Evolutionary conservation across 1,140 invertebrate species (phyloP).

Genomic region (Rhagoletis zephyria): DNA sequence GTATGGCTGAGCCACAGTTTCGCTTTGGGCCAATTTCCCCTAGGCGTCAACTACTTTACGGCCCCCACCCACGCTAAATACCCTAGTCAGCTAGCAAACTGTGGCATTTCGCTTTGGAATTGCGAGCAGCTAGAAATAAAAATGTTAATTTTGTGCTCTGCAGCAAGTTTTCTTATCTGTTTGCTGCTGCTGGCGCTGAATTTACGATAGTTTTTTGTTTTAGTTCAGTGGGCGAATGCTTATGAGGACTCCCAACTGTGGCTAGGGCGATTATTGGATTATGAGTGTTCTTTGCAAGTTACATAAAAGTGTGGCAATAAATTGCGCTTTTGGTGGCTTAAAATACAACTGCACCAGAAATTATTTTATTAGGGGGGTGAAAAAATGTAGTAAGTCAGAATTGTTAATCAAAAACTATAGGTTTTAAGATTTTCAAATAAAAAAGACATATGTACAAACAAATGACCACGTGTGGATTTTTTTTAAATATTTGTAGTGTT

Average conservation of each 20-base stretch:
- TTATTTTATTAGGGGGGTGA: too few species aligned
- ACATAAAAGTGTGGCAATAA: conserved; percentile 26
- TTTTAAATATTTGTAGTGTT: too few species aligned
- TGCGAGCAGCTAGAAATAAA: background rate
- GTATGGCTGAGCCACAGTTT: background rate
- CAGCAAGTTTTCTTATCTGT: background rate
- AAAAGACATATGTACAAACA: too few species aligned
- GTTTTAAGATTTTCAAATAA: too few species aligned
- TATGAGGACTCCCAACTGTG: background rate
- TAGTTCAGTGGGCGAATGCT: background rate
- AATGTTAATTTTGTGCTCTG: background rate
- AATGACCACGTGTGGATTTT: too few species aligned
- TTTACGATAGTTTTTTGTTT: background rate
- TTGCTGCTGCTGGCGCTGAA: background rate
- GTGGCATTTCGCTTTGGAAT: too few species aligned
- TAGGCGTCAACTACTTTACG: conserved; percentile 1
- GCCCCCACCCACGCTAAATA: too few species aligned
- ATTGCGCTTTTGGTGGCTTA: background rate
- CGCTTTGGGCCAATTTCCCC: background rate
- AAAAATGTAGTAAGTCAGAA: too few species aligned
- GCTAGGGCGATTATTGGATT: conserved; percentile 13
- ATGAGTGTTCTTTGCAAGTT: conserved; percentile 6
- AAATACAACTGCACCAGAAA: background rate
- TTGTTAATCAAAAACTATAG: too few species aligned
- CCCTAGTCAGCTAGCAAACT: too few species aligned